A percentile compares a stretch with the other conserved stretches of the same genome.
phyloP scores from a whole-genome alignment of 2,797 vertebrate genomes.

The Microcaecilia unicolor region DNA sequence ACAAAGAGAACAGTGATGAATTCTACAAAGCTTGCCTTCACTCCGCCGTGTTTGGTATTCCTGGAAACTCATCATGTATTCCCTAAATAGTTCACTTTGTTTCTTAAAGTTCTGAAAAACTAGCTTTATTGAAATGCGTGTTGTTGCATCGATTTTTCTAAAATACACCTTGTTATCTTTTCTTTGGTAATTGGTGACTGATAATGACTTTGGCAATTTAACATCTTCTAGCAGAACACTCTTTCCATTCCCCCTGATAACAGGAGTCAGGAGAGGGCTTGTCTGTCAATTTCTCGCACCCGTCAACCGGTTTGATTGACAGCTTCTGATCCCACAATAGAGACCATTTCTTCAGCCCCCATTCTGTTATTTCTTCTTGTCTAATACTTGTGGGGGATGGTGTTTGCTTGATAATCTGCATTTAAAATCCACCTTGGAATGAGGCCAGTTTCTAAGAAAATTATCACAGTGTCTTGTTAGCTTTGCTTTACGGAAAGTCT shows the following conservation, averaged over 20 bases:
- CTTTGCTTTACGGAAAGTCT: constrained; percentile 52
- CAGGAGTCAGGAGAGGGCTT: constrained; percentile 65
- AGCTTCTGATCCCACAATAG: constrained; percentile 68
- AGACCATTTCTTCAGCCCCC: constrained; percentile 60
- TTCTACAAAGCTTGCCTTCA: constrained; percentile 32
- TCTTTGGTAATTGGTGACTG: constrained; percentile 87
- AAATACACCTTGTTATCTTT: constrained; percentile 80
- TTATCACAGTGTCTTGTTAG: constrained; percentile 65
- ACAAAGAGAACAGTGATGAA: constrained; percentile 47
- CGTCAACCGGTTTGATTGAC: constrained; percentile 79
- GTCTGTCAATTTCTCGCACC: constrained; percentile 69
- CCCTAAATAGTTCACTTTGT: constrained; percentile 68
- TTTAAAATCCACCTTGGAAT: constrained; percentile 65
- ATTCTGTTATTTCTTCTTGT: constrained; percentile 50
- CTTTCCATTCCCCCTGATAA: constrained; percentile 77
- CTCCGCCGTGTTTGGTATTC: constrained; percentile 43
- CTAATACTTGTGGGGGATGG: constrained; percentile 63
- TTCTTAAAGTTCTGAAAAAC: constrained; percentile 66
- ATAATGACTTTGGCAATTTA: constrained; percentile 91
- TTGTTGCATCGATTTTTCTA: constrained; percentile 73
- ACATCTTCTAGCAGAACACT: constrained; percentile 72
- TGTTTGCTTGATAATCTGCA: constrained; percentile 68
- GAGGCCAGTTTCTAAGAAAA: constrained; percentile 58
- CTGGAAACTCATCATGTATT: constrained; percentile 49
- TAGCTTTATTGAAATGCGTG: constrained; percentile 62